Percentiles rank a stretch among this genome's conserved stretches.
These are phyloP conservation scores for Cepaea nemoralis DNA, from an alignment of 1,140 invertebrate species.

Conservation along the genomic window DNA sequence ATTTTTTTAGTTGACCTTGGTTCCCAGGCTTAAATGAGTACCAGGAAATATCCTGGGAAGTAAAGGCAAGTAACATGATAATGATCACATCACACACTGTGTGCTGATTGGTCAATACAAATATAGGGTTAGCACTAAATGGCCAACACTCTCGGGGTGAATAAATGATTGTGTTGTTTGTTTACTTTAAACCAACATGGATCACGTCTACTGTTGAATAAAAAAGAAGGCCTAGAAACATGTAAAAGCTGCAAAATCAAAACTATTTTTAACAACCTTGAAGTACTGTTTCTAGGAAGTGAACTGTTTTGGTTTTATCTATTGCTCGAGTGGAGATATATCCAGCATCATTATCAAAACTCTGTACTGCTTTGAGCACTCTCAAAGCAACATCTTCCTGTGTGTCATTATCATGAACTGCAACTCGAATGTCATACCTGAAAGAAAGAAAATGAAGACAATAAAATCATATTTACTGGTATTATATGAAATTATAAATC, in stretches of 20 bases:
- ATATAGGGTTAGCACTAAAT: too few relatives aligned
- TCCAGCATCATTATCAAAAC: slow-evolving; percentile 21
- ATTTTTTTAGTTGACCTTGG: too few relatives aligned
- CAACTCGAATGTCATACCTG: slow-evolving; percentile 60
- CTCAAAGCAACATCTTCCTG: slow-evolving; percentile 58
- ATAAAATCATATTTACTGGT: too few relatives aligned
- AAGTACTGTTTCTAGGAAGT: background rate
- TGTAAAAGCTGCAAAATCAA: background rate
- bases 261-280: background rate
- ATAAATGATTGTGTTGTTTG: too few relatives aligned
- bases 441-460: background rate
- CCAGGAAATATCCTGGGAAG: too few relatives aligned
- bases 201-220: too few relatives aligned
- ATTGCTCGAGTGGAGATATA: slow-evolving; percentile 13
- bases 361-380: slow-evolving; percentile 43
- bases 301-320: background rate
- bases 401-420: slow-evolving; percentile 56
- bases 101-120: too few relatives aligned
- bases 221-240: background rate
- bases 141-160: too few relatives aligned
- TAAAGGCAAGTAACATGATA: too few relatives aligned
- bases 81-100: too few relatives aligned
- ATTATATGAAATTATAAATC: background rate
- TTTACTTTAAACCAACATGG: too few relatives aligned
- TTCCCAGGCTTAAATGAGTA: too few relatives aligned